A percentile compares a stretch with the other conserved stretches of the same genome.
Conservation (phyloP, 2,113 vertebrate genomes). For the Peromyscus leucopus region DNA sequence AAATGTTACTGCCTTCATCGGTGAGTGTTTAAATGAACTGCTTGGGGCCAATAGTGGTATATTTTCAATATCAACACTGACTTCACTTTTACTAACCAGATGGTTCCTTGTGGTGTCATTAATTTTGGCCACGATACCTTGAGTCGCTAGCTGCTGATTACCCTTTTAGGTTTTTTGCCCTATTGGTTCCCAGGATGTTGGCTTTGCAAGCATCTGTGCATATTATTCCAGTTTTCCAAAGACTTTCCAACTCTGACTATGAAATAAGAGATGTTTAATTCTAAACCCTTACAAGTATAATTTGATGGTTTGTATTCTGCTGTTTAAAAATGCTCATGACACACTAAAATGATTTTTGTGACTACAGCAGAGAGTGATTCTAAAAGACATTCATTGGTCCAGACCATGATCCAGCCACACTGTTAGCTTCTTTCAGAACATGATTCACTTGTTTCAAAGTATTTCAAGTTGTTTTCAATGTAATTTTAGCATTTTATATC, state of each 20-base stretch:
- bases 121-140: not conserved
- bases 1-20: constrained; percentile 98
- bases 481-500: constrained; percentile 48
- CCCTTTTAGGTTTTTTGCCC: not conserved
- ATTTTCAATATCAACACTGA: constrained; percentile 39
- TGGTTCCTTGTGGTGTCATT: constrained; percentile 2
- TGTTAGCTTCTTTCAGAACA: constrained; percentile 44
- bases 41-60: not conserved
- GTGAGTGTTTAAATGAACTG: constrained; percentile 87
- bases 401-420: not conserved
- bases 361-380: not conserved
- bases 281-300: constrained; percentile 8
- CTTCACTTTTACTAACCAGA: constrained; percentile 5
- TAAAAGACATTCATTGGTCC: not conserved
- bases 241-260: not conserved
- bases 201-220: not conserved
- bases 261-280: not conserved
- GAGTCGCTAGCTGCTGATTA: not conserved
- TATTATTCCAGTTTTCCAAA: constrained; percentile 50
- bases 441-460: constrained; percentile 50
- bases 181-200: constrained; percentile 22
- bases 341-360: constrained; percentile 20
- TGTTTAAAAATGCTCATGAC: constrained; percentile 40
- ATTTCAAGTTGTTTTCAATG: constrained; percentile 4
- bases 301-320: constrained; percentile 22